Base-by-base conservation (phyloP, 92 coral and sea anemone species). In the Zoanthus sansibaricus region DNA sequence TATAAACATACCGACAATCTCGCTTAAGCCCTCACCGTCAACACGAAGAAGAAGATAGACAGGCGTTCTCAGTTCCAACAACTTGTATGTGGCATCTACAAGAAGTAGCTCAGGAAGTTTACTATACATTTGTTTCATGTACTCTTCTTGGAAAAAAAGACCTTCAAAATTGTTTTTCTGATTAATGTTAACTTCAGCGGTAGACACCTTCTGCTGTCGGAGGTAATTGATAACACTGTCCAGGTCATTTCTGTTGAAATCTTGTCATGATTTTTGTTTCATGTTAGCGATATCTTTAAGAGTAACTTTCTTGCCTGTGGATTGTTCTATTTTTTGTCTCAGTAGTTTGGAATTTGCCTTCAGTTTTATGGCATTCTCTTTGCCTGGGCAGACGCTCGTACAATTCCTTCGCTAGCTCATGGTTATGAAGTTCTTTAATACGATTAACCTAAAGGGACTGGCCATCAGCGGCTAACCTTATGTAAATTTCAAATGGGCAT, bases 251-350 rank as follows among this genome's bases (percentile, higher is more conserved):
- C 84, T 58, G 64, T 58, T 58, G 6, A 58, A 85, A 42, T 55
- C 82, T 77, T 37, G 69, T 33, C 58, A 90, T 37, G 88, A 11
- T 30, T 87, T 73, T 45, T 79, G 82, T 49, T 93, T 83, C 11
- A 90, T 78, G 32, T 93, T 93, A 18, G 93, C 46, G 87, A 88
- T 91, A 49, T 90, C 93, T 58, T 90, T 84, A 1, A 93, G 70
- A 20, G 92, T 93, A 10, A 83, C 86, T 10, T 79, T 86, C 55
- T 87, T 55, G 1, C 95, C 90, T 2, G 64, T 58, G 46, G 93
- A 87, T 4, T 14, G 45, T 68, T 87, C 87, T 4, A 90, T 72
- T 18, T 87, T 83, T 20, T 84, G 86, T 52, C 88, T 75, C 8
- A 88, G 79, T 17, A 93, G 87, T 73, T 93, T 90, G 14, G 77